Evolutionary conservation across 2,113 vertebrate species (phyloP), one percentile per base, ranked within the genome.

Genomic region (Aptenodytes patagonicus): DNA sequence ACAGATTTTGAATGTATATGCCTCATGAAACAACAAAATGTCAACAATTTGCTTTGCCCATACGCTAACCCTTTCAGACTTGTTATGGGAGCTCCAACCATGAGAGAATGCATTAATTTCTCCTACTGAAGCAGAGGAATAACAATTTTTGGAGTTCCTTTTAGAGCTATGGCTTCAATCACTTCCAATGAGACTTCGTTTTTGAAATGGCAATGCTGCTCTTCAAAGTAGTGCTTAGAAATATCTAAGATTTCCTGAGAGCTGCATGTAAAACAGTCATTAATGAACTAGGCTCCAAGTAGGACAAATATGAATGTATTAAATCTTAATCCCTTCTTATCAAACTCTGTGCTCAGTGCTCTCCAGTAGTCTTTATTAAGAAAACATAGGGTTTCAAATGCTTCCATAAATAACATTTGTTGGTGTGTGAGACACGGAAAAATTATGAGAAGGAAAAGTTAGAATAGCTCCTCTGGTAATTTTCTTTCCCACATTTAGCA

Each of bases 291-390:
- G 51, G 58, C 77, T 96, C 44, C 90, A 94, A 94, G 87, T 24
- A 96, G 79, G 69, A 91, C 66, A 96, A 92, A 97, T 71, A 92
- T 34, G 62, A 83, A 87, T 34, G 17, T 10, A 79, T 60, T 96
- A 66, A 69, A 80, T 75, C 66, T 95, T 94, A 89, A 93, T 85
- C 46, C 71, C 62, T 94, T 94, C 60, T 96, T 90, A 90, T 68
- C 57, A 84, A 76, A 70, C 54, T 79, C 80, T 49, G 17, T 54
- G 69, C 58, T 95, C 36, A 72, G 66, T 77, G 60, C 49, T 77
- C 81, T 96, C 15, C 4, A 83, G 79, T 14, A 86, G 64, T 51
- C 70, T 92, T 87, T 94, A 78, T 89, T 92, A 93, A 57, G 73
- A 93, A 95, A 95, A 84, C 65, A 78, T 0, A 85, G 32, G 8